Base-by-base conservation (phyloP, 2,113 vertebrate species). In the Ivindomyrus marchei region DNA sequence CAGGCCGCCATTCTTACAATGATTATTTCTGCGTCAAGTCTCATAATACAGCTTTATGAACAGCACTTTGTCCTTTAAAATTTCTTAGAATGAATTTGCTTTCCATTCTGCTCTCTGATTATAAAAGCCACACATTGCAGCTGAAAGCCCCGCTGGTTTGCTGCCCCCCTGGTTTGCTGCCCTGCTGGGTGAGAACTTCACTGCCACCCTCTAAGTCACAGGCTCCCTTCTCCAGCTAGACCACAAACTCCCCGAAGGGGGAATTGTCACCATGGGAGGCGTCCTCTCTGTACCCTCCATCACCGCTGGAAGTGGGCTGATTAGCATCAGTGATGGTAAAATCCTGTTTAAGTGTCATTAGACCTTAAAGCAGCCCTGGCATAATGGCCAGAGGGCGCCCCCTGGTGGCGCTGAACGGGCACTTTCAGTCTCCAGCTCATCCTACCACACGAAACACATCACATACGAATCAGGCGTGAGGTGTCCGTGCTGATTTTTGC, bases 391-490 rank as follows among this genome's bases (percentile, higher is more conserved):
- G 49, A 89, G 91, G 46, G 90, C 87, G 88, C 90, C 87, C 58
- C 83, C 89, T 50, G 87, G 89, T 91, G 90, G 85, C 84, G 42
- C 86, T 27, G 50, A 89, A 70, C 85, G 90, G 90, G 89, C 91
- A 91, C 62, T 77, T 56, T 58, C 89, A 89, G 89, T 90, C 58
- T 92, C 91, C 90, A 90, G 70, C 88, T 89, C 49, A 88, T 58
- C 89, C 89, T 90, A 88, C 77, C 90, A 88, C 92, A 85, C 92
- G 88, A 91, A 92, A 91, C 89, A 91, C 91, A 92, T 91, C 89
- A 93, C 89, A 89, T 87, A 31, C 11, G 9, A 70, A 11, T 70
- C n/a, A 13, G 62, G 62, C 10, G 85, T 90, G 88, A 90, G 88
- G 85, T 90, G 91, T 49, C 47, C 88, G 10, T 66, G 88, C 66